These are phyloP conservation scores for Streptopelia turtur DNA, from an alignment of 2,797 vertebrate genomes.

Conservation along the genomic window DNA sequence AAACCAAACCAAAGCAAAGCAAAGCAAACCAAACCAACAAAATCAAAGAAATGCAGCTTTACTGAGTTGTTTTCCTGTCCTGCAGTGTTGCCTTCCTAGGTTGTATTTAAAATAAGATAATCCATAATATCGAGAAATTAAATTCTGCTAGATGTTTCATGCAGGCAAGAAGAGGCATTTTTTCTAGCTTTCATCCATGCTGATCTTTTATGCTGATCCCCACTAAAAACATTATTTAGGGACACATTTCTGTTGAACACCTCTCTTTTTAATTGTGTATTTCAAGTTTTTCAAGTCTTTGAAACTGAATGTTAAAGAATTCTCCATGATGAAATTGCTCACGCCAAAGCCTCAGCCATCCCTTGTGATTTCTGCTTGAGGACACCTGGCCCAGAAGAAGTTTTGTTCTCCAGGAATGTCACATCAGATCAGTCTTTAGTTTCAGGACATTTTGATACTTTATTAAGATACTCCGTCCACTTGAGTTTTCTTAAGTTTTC, in stretches of 20 bases:
- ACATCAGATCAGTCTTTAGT: background rate
- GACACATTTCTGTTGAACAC: background rate
- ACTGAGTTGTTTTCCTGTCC: background rate
- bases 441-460: background rate
- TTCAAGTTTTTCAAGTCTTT: background rate
- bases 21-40: background rate
- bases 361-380: conserved; percentile 1
- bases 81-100: background rate
- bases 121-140: background rate
- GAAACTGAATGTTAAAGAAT: background rate
- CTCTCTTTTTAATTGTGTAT: background rate
- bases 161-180: background rate
- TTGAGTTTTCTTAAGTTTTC: background rate
- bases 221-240: background rate
- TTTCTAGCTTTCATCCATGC: background rate
- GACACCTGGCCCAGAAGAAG: background rate
- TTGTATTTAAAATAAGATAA: background rate
- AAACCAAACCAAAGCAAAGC: too few relatives aligned
- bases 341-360: background rate
- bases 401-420: background rate
- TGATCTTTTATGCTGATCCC: background rate
- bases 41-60: fast-evolving
- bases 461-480: background rate
- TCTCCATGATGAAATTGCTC: background rate
- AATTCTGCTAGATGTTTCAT: background rate